Evolutionary conservation across 2,888 invertebrate species (phyloP).

Genomic region (Diadegma fenestrale): DNA sequence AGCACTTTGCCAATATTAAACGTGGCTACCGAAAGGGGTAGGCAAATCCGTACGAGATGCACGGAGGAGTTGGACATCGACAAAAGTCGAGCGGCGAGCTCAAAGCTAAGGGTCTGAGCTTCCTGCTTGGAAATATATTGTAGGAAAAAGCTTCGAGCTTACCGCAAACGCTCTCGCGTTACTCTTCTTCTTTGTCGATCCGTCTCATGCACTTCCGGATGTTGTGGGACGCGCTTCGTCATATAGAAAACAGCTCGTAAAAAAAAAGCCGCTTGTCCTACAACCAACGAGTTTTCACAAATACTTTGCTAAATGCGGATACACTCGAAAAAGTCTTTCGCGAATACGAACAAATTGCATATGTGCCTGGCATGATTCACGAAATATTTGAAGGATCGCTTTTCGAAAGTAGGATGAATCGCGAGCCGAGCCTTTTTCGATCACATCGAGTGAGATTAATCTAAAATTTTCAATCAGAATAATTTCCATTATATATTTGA

Average conservation of each 20-base stretch:
- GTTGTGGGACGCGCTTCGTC: conserved; percentile 27
- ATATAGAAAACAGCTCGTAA: conserved; percentile 36
- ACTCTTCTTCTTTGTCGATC: conserved; percentile 53
- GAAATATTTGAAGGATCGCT: neutral
- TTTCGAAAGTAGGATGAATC: neutral
- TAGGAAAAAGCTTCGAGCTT: conserved; percentile 15
- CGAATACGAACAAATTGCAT: neutral
- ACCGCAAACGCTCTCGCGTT: conserved; percentile 24
- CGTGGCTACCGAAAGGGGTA: conserved; percentile 73
- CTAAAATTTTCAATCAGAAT: too few relatives aligned
- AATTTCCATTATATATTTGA: too few relatives aligned
- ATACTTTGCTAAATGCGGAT: neutral
- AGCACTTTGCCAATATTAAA: conserved; percentile 84
- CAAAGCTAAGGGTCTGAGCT: conserved; percentile 75
- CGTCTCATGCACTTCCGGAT: conserved; percentile 44
- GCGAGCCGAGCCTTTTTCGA: neutral
- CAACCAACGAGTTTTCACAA: neutral
- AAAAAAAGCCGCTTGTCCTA: neutral
- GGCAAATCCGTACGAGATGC: conserved; percentile 37
- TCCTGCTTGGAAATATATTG: conserved; percentile 25
- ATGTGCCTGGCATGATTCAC: neutral
- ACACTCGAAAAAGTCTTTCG: neutral
- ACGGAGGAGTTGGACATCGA: conserved; percentile 73
- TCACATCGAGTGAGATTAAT: neutral
- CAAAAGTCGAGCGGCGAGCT: conserved; percentile 79